phyloP scores from a whole-genome alignment of 2,797 vertebrate genomes.

The Tiaroga cobitis region DNA sequence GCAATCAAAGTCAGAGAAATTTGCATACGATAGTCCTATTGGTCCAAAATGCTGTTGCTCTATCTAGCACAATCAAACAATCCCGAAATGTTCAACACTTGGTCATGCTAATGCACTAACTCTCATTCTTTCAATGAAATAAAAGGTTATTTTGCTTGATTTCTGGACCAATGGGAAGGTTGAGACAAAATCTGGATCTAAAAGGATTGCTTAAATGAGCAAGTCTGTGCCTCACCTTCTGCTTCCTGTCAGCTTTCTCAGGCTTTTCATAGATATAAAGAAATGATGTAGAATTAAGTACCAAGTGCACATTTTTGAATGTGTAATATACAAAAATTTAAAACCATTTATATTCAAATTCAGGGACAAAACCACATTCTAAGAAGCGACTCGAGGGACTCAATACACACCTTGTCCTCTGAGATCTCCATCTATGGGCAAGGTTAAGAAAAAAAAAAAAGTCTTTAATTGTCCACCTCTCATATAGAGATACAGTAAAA shows the following conservation, averaged over 20 bases:
- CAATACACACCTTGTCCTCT: constrained; percentile 68
- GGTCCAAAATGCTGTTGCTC: neutral
- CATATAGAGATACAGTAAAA: neutral
- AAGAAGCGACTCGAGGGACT: neutral
- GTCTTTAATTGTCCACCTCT: neutral
- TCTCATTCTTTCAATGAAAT: neutral
- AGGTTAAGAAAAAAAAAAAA: constrained; percentile 37
- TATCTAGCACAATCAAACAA: neutral
- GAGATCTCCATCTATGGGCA: constrained; percentile 64
- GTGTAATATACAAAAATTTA: neutral
- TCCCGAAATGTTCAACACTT: neutral
- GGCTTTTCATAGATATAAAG: constrained; percentile 35
- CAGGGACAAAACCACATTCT: neutral
- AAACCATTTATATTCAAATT: neutral
- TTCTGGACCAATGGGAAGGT: constrained; percentile 1
- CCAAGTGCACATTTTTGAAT: neutral
- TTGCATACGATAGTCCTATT: neutral
- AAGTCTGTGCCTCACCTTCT: constrained; percentile 38
- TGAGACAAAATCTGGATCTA: neutral
- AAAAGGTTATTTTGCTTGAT: neutral
- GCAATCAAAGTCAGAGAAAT: neutral
- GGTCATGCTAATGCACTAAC: neutral
- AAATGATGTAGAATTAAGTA: neutral
- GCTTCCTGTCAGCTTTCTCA: constrained; percentile 44
- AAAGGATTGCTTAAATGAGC: neutral